phyloP scores from a whole-genome alignment of 2,113 vertebrate genomes.

The Dryoscopus gambensis region DNA sequence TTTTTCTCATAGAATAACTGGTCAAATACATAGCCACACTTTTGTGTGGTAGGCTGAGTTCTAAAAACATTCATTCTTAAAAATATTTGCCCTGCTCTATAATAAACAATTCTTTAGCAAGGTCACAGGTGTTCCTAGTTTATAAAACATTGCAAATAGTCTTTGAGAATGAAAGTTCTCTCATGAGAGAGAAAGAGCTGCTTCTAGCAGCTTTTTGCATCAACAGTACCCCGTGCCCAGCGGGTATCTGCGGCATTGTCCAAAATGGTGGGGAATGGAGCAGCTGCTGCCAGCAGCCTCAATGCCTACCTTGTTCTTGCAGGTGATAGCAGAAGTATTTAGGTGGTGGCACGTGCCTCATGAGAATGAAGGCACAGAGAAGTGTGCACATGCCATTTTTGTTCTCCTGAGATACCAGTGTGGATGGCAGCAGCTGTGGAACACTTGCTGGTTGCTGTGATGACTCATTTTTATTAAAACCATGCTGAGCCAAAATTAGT shows the following conservation, averaged over 20 bases:
- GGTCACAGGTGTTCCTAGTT: no score
- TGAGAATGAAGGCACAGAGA: background rate
- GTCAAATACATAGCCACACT: no score
- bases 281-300: background rate
- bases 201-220: no score
- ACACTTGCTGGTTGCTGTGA: background rate
- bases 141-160: no score
- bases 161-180: no score
- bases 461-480: conserved; percentile 13
- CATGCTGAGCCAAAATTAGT: background rate
- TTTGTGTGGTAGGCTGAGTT: no score
- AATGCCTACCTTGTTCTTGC: background rate
- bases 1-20: no score
- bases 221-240: fast-evolving
- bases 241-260: background rate
- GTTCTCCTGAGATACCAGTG: background rate
- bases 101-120: no score
- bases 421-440: background rate
- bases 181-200: no score
- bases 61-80: no score
- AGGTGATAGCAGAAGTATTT: background rate
- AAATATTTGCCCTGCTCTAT: no score
- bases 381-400: background rate
- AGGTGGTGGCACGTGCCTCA: background rate
- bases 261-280: background rate